phyloP scores from a whole-genome alignment of 2,113 vertebrate species.

The Protobothrops flavoviridis region DNA sequence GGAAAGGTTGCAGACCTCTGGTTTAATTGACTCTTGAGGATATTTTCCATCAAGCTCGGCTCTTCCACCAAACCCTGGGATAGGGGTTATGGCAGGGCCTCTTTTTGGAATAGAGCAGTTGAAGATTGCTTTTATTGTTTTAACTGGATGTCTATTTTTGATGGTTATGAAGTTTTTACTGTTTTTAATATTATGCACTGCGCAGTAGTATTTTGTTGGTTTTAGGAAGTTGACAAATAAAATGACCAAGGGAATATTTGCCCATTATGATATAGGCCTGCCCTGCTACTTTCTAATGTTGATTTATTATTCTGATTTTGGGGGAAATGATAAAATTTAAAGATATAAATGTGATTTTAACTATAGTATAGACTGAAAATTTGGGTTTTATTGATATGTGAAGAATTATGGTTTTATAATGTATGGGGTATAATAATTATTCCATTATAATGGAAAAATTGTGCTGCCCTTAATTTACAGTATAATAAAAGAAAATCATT shows the following conservation, averaged over 20 bases:
- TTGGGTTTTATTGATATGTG: neutral
- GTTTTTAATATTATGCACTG: neutral
- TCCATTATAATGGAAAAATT: neutral
- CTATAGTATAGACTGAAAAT: neutral
- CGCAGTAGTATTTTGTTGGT: neutral
- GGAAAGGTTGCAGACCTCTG: too few relatives aligned
- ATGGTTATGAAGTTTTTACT: neutral
- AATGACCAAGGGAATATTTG: neutral
- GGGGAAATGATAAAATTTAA: neutral
- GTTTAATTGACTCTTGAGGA: neutral
- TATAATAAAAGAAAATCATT: neutral
- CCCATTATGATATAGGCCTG: neutral
- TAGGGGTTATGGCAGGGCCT: neutral
- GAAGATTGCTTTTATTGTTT: neutral
- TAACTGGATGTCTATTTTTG: neutral
- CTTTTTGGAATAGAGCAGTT: neutral
- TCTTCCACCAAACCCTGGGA: neutral
- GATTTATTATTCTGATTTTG: neutral
- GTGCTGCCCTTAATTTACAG: neutral
- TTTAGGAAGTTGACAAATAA: neutral
- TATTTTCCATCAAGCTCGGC: neutral
- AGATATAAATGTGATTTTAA: neutral
- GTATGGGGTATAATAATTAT: neutral
- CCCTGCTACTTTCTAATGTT: neutral
- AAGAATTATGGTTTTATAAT: neutral